Evolutionary conservation across 2,888 invertebrate species (phyloP).

Genomic region (Drosophila neotestacea): DNA sequence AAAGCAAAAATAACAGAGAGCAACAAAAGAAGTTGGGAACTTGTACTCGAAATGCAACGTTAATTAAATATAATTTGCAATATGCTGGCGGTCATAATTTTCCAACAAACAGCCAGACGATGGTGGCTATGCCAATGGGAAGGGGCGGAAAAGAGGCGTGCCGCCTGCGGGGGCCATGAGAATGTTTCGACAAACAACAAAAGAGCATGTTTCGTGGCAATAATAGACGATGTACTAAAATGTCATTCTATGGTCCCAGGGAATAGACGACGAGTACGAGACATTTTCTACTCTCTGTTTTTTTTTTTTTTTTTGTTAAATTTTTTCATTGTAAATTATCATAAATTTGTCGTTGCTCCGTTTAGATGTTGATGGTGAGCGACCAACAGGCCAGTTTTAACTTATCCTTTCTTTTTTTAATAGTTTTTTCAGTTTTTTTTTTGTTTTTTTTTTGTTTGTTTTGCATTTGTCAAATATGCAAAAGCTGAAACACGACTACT

Average conservation of each 20-base stretch:
- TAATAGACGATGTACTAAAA: constrained; percentile 81
- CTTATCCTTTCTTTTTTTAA: constrained; percentile 18
- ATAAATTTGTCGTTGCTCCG: constrained; percentile 79
- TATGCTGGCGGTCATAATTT: constrained; percentile 80
- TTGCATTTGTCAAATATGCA: constrained; percentile 71
- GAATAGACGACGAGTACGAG: constrained; percentile 19
- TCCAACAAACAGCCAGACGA: constrained; percentile 58
- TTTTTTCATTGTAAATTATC: constrained; percentile 75
- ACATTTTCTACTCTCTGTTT: constrained; percentile 13
- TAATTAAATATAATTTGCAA: constrained; percentile 82
- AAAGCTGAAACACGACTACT: constrained; percentile 37
- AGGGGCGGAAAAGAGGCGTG: constrained; percentile 45
- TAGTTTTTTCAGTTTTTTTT: constrained; percentile 10
- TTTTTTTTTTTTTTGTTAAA: constrained; percentile 19
- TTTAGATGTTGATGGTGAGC: constrained; percentile 64
- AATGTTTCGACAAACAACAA: constrained; percentile 82
- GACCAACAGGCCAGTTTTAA: constrained; percentile 43
- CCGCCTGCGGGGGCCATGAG: constrained; percentile 64
- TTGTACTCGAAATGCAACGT: constrained; percentile 76
- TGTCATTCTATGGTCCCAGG: constrained; percentile 74
- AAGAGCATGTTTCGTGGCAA: constrained; percentile 80
- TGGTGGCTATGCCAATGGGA: constrained; percentile 4
- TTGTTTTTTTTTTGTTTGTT: constrained; percentile 1
- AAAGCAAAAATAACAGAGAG: constrained; percentile 4
- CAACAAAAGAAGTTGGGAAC: constrained; percentile 50